phyloP scores from a whole-genome alignment of 2,113 vertebrate species.

The Charadrius vociferus region DNA sequence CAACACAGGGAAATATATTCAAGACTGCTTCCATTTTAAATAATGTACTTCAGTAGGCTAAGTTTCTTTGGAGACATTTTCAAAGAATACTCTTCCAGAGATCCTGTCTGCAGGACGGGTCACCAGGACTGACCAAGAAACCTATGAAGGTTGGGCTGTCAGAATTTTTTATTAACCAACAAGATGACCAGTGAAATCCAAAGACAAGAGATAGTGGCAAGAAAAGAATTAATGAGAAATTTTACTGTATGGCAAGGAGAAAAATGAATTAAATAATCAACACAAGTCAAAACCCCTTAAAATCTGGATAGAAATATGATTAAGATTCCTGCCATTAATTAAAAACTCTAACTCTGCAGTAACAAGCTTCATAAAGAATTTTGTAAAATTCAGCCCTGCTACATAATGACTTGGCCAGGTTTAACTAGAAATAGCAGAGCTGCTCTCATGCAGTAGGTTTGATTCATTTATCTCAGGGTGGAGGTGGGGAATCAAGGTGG shows the following conservation, averaged over 20 bases:
- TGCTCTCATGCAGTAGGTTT: neutral
- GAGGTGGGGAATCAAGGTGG: neutral
- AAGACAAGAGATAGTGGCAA: neutral
- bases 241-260: neutral
- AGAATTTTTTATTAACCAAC: neutral
- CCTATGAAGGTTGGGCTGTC: neutral
- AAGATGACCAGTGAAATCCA: neutral
- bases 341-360: neutral
- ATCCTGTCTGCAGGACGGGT: neutral
- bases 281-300: neutral
- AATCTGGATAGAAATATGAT: neutral
- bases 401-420: neutral
- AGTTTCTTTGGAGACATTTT: neutral
- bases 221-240: neutral
- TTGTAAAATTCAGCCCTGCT: neutral
- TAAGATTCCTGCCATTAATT: neutral
- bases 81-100: neutral
- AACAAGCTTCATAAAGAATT: neutral
- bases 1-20: neutral
- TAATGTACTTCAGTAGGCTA: neutral
- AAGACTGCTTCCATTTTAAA: neutral
- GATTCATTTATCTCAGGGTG: neutral
- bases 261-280: neutral
- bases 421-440: neutral
- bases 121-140: neutral